These are phyloP conservation scores for Kryphioiulus occultus DNA, from an alignment of 2,888 invertebrate genomes.

Conservation along the genomic window DNA sequence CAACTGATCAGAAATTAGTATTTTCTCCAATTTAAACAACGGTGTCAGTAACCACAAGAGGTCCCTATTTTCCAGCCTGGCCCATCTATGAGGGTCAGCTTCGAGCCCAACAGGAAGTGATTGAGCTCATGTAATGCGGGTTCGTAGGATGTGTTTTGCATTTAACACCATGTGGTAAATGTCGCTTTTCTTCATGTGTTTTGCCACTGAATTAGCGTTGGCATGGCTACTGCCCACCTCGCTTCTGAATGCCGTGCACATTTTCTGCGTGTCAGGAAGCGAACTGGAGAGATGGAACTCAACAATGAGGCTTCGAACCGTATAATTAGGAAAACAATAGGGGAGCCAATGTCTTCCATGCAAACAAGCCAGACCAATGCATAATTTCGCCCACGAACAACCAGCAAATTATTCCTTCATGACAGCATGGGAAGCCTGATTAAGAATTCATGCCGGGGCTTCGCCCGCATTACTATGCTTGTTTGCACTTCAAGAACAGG, in stretches of 20 bases:
- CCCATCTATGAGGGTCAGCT: neutral
- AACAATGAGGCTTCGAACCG: neutral
- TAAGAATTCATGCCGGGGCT: neutral
- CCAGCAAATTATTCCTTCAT: neutral
- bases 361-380: neutral
- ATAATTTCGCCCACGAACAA: neutral
- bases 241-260: neutral
- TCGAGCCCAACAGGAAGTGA: neutral
- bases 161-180: neutral
- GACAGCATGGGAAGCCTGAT: neutral
- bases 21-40: too few relatives aligned
- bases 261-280: neutral
- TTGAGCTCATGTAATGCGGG: neutral
- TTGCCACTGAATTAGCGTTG: neutral
- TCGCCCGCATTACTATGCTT: too few relatives aligned
- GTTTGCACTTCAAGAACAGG: too few relatives aligned
- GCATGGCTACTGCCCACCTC: neutral
- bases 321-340: neutral
- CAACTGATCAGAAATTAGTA: too few relatives aligned
- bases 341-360: neutral
- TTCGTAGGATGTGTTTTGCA: neutral
- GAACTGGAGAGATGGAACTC: neutral
- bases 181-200: neutral
- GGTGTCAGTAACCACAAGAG: too few relatives aligned
- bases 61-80: neutral